These are phyloP conservation scores for Arrhopalites spinosus DNA, from an alignment of 2,888 invertebrate genomes.

Conservation along the genomic window DNA sequence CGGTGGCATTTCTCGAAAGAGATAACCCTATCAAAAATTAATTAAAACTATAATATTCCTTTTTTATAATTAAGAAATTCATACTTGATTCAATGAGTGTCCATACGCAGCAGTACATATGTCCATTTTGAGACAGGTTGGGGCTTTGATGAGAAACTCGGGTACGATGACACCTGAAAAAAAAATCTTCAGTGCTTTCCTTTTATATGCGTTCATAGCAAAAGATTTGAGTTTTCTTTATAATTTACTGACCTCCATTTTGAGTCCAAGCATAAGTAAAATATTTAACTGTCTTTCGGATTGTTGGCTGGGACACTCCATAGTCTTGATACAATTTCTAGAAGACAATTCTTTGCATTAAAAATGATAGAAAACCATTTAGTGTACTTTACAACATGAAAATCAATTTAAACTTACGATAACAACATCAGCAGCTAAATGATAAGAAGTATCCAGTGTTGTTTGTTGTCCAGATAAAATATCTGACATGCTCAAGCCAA, in stretches of 20 bases:
- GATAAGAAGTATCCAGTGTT: slow-evolving; percentile 36
- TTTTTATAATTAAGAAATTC: too few species aligned
- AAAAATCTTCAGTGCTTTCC: too few species aligned
- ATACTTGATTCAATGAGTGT: too few species aligned
- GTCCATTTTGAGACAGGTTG: slow-evolving; percentile 36
- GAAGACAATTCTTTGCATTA: too few species aligned
- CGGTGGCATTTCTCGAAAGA: slow-evolving; percentile 35
- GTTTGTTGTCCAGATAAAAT: slow-evolving; percentile 40
- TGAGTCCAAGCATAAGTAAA: slow-evolving; percentile 41
- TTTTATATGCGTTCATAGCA: too few species aligned
- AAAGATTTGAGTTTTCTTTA: too few species aligned
- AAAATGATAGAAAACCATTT: background rate
- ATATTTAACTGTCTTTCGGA: slow-evolving; percentile 26
- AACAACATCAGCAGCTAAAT: slow-evolving; percentile 41
- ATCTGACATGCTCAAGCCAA: slow-evolving; percentile 38
- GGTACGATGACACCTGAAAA: slow-evolving; percentile 39
- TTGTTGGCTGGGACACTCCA: slow-evolving; percentile 32
- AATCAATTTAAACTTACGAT: slow-evolving; percentile 24
- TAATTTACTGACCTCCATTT: too few species aligned
- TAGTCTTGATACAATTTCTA: slow-evolving; percentile 42
- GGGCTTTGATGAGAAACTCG: slow-evolving; percentile 36
- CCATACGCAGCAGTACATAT: slow-evolving; percentile 37
- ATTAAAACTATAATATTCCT: background rate
- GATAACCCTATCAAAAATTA: slow-evolving; percentile 35
- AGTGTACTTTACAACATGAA: background rate